These are phyloP conservation scores for Seriola quinqueradiata DNA, from an alignment of 2,113 vertebrate genomes.

Conservation along the genomic window DNA sequence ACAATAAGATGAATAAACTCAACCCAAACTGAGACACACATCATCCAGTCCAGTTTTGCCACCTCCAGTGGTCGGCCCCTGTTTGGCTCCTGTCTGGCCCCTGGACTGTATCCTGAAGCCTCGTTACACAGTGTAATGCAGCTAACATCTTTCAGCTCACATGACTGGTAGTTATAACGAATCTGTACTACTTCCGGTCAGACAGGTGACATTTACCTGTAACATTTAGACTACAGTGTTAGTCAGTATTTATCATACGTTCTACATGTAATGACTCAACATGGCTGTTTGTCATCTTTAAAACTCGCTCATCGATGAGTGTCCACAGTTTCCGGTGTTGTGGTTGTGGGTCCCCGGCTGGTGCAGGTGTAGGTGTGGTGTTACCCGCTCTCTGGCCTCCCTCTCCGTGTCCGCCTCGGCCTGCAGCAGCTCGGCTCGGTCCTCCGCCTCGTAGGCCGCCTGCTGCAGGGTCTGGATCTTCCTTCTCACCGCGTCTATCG, in stretches of 20 bases:
- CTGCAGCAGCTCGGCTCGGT: conserved; percentile 85
- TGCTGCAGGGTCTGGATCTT: conserved; percentile 91
- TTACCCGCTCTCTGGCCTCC: conserved; percentile 86
- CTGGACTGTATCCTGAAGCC: too few species aligned
- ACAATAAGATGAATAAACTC: too few species aligned
- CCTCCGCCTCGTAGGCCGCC: conserved; percentile 87
- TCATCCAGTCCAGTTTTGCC: too few species aligned
- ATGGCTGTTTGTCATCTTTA: background rate
- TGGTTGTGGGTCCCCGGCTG: background rate
- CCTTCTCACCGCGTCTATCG: conserved; percentile 87
- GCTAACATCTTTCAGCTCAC: background rate
- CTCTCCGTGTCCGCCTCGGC: conserved; percentile 85
- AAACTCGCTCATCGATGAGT: too few species aligned
- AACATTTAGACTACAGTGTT: too few species aligned
- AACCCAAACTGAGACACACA: too few species aligned
- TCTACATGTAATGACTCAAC: too few species aligned
- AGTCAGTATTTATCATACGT: too few species aligned
- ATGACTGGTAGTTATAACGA: background rate
- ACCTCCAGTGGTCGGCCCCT: too few species aligned
- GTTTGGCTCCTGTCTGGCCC: too few species aligned
- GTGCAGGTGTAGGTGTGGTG: conserved; percentile 26
- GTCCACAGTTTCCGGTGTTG: background rate
- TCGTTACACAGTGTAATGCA: too few species aligned
- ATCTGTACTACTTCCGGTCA: background rate
- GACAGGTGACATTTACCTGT: background rate